Base-by-base conservation (phyloP, 2,113 vertebrate species). In the Caranx melampygus region DNA sequence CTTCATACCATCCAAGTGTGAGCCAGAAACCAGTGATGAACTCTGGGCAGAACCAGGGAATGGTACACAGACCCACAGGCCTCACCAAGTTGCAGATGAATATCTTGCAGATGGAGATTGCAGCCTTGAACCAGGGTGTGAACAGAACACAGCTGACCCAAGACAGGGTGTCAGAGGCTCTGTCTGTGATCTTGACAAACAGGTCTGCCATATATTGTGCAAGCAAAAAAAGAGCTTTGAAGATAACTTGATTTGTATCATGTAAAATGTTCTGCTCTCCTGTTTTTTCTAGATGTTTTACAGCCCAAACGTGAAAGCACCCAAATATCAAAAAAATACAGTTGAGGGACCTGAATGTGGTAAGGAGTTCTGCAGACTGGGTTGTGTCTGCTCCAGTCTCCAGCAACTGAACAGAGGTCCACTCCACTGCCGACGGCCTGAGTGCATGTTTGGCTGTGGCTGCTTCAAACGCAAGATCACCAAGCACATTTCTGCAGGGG, bases 401-500 rank as follows among this genome's bases (percentile, higher is more conserved):
- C 86, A 92, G 2, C 82, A 93, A 73, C 88, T 88, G 61, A 94
- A 91, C 15, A 92, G 91, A 61, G 93, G 91, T 4, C 92, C 95
- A 16, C 83, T 92, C 57, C 97, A 99, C 92, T 99, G 98, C 82
- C 93, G 93, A 51, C 93, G 93, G 72, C 94, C 96, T 13, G 95
- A 96, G 55, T 99, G 97, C 84, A 98, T 99, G 97, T 96, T 99
- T 78, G 95, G 93, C 13, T 97, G 97, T n/a, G 87, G 87, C 59
- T 99, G 98, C 92, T 93, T 96, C 85, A 96, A 96, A 86, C 94
- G 94, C 88, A 97, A 81, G 84, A 94, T 96, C 72, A 71, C 95
- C 40, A 89, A 95, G 68, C 92, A 95, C 80, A 88, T 93, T 63
- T 85, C 86, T 2, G 1, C 6, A 0, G 94, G 89, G 79, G 91